These are phyloP conservation scores for Aegotheles bennettii DNA, from an alignment of 2,113 vertebrate genomes.

Conservation along the genomic window DNA sequence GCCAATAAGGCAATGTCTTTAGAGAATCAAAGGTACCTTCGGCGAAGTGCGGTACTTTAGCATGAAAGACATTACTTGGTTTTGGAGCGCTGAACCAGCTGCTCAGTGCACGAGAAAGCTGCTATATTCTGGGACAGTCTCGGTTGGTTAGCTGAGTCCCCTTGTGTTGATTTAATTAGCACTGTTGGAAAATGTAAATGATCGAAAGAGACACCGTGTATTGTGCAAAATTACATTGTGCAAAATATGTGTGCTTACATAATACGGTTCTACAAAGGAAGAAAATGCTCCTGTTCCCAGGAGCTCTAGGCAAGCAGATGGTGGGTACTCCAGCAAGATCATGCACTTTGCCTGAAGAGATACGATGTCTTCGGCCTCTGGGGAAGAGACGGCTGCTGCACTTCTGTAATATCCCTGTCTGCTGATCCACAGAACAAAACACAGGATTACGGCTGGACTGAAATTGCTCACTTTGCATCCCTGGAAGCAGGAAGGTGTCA, in stretches of 20 bases:
- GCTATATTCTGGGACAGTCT: neutral
- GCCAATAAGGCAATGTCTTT: neutral
- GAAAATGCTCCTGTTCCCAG: neutral
- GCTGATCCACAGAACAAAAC: neutral
- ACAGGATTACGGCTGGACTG: neutral
- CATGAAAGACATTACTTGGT: neutral
- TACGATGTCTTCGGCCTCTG: neutral
- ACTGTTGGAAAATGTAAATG: conserved; percentile 40
- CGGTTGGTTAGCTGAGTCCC: neutral
- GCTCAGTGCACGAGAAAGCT: neutral
- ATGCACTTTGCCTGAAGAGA: neutral
- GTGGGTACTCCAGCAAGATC: conserved; percentile 21
- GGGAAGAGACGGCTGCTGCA: neutral
- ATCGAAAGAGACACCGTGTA: neutral
- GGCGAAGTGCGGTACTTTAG: neutral
- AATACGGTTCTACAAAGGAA: conserved; percentile 3
- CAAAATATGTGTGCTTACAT: conserved; percentile 35
- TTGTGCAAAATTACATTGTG: conserved; percentile 15
- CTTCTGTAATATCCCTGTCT: neutral
- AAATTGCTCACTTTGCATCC: neutral
- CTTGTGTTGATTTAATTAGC: conserved; percentile 48
- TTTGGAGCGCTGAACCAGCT: conserved; percentile 6
- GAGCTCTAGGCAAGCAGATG: conserved; percentile 23
- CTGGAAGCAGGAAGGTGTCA: conserved; percentile 13
- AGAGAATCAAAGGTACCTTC: neutral